Conservation (phyloP, 2,113 vertebrate genomes). For the Salvelinus sp. region DNA sequence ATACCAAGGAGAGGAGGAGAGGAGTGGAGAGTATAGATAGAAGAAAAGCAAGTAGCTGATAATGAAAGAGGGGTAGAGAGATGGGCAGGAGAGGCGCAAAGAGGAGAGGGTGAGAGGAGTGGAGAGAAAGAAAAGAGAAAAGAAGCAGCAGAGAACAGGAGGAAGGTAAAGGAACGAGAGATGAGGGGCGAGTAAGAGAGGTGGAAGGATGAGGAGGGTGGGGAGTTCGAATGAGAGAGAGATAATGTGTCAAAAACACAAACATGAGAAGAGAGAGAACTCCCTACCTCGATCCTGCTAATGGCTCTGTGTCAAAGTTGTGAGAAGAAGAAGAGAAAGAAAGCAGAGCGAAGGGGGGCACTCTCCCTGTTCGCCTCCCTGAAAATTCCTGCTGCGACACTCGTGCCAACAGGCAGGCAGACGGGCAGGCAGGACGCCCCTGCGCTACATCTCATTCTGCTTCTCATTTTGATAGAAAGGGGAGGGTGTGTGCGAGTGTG, state of each 20-base stretch:
- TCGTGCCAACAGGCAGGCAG: constrained; percentile 40
- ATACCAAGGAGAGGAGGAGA: neutral
- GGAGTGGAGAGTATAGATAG: neutral
- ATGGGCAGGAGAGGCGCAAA: neutral
- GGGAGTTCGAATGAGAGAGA: neutral
- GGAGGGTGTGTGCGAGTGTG: constrained; percentile 20
- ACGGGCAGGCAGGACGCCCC: constrained; percentile 16
- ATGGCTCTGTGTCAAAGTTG: neutral
- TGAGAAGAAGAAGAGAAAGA: neutral
- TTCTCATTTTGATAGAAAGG: constrained; percentile 51
- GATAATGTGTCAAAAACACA: neutral
- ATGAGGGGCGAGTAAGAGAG: neutral
- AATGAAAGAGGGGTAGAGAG: neutral
- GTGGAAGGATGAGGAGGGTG: neutral
- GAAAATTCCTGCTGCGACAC: constrained; percentile 30
- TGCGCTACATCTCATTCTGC: constrained; percentile 35
- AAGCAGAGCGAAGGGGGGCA: neutral
- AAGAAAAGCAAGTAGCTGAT: neutral
- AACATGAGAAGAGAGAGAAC: neutral
- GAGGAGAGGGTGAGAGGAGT: neutral
- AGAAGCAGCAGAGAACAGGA: neutral
- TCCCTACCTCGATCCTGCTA: neutral
- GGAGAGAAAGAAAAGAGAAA: constrained; percentile 24
- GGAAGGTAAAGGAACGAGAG: neutral
- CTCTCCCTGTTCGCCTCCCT: constrained; percentile 20